Evolutionary conservation across 2,113 vertebrate genomes (phyloP).

Genomic region (Muntiacus reevesi): DNA sequence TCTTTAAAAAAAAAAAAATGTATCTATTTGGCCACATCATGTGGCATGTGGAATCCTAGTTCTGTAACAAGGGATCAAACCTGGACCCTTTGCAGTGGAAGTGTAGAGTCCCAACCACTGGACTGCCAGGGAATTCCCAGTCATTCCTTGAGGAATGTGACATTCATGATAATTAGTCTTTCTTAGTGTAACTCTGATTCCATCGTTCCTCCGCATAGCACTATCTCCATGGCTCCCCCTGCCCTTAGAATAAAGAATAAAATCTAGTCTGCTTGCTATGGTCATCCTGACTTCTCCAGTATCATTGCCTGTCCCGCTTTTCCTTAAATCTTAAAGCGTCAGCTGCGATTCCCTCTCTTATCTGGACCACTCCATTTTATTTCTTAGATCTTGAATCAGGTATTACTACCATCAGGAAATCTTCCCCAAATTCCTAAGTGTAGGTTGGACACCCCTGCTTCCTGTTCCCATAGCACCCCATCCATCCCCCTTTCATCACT

Average conservation of each 20-base stretch:
- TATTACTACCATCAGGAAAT: neutral
- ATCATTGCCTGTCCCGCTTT: neutral
- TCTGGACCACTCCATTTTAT: neutral
- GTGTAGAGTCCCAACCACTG: neutral
- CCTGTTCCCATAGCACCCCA: neutral
- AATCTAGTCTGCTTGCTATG: neutral
- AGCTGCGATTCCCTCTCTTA: neutral
- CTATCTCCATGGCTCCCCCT: neutral
- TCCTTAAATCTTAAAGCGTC: neutral
- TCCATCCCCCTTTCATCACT: fast-evolving
- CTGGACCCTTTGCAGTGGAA: neutral
- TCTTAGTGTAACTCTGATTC: neutral
- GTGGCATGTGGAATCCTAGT: neutral
- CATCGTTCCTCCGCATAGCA: neutral
- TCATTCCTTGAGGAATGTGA: neutral
- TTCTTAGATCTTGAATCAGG: neutral
- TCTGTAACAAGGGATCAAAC: neutral
- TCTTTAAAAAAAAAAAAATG: neutral
- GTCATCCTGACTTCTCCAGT: neutral
- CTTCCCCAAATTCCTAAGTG: neutral
- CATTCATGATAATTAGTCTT: neutral
- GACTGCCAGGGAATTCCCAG: neutral
- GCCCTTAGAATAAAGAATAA: neutral
- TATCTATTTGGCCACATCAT: neutral
- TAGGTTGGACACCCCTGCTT: neutral